Percentiles rank a stretch among this genome's conserved stretches.
Conservation (phyloP, 2,113 vertebrate genomes). For the Crotalus horridus region DNA sequence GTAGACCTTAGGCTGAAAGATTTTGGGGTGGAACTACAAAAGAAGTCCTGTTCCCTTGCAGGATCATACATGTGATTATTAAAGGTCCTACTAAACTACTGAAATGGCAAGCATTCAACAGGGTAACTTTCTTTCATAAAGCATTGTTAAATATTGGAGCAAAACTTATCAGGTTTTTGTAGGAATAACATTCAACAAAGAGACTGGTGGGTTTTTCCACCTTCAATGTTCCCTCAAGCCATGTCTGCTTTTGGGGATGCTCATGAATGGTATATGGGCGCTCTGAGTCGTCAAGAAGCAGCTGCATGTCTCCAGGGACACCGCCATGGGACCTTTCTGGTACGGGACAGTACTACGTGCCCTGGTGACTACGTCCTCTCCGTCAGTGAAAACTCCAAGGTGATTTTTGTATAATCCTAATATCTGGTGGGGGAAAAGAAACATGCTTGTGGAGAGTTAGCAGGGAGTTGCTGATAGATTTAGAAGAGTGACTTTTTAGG, state of each 20-base stretch:
- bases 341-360: constrained; percentile 25
- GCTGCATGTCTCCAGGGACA: constrained; percentile 29
- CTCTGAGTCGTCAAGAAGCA: constrained; percentile 29
- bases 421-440: not conserved
- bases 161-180: not conserved
- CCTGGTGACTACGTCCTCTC: constrained; percentile 27
- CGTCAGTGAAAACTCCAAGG: constrained; percentile 30
- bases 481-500: not conserved
- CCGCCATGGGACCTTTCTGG: constrained; percentile 26
- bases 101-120: not conserved
- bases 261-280: constrained; percentile 31
- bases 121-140: not conserved
- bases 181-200: not conserved
- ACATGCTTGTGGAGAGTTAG: not conserved
- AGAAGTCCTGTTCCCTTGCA: not conserved
- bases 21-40: not conserved
- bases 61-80: not conserved
- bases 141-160: not conserved
- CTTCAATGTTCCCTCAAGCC: constrained; percentile 1
- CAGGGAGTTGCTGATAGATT: not conserved
- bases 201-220: not conserved
- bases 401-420: not conserved
- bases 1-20: not conserved
- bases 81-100: not conserved
- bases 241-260: constrained; percentile 34